Base-by-base conservation (phyloP, 2,113 vertebrate species). In the Oncorhynchus mykiss region DNA sequence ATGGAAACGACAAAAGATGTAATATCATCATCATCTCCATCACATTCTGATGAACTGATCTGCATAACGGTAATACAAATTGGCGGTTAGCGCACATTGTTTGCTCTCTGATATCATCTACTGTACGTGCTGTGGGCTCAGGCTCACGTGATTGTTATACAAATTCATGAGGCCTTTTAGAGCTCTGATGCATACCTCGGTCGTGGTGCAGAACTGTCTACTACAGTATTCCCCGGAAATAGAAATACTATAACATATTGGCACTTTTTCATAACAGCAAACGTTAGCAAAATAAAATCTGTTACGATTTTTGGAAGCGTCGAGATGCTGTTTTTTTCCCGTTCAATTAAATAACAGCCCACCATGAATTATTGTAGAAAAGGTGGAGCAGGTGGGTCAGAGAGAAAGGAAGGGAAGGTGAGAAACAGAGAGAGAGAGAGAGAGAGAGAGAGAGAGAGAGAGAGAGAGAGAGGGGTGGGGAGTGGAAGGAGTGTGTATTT, bases 181-280 rank as follows among this genome's bases (percentile, higher is more conserved):
- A 89, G 82, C 54, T 71, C 65, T 3, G 59, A 74, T 6, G 11
- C 34, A 48, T 24, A 70, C 68, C 68, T 5, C 18, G 64, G 73
- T 75, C 73, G 66, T 31, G 51, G 51, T 18, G 3, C 54, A 72
- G n/a, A 80, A 34, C 60, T 0, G 6, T 60, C 79, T 77, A 70
- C 81, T 84, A 81, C 67, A 81, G 80, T 79, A 67, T 82, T 78
- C 76, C 77, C 80, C 62, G 39, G 75, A 78, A 80, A 34, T 34
- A 34, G 74, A 67, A 66, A 54, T 51, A 73, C 75, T 39, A 71
- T 11, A 45, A 45, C 74, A 71, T 59, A 7, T 9, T 3, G 24
- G 57, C n/a, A 31, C 34, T 48, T 64, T 70, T 79, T 84, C 86
- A 85, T 80, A 82, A 75, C 71, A 81, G 80, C 71, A 48, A 54